phyloP scores from a whole-genome alignment of 2,888 invertebrate species.

The Harpagoxenus sublaevis region DNA sequence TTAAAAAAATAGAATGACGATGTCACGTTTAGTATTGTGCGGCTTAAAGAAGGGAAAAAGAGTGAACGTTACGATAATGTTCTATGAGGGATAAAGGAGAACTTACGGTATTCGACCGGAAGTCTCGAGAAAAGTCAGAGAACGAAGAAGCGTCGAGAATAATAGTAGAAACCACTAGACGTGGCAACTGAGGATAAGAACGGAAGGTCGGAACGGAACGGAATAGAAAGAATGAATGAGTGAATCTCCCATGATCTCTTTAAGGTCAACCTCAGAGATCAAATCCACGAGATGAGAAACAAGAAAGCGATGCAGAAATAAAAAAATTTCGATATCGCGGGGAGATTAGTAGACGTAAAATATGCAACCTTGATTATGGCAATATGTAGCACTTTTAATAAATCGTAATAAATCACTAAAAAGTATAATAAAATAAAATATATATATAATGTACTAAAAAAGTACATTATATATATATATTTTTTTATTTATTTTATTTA shows the following conservation, averaged over 20 bases:
- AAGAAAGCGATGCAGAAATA: neutral
- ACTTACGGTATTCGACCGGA: slow-evolving; percentile 17
- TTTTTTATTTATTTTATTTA: neutral
- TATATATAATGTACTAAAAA: neutral
- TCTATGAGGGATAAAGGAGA: slow-evolving; percentile 6
- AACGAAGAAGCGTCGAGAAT: slow-evolving; percentile 32
- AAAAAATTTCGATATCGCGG: slow-evolving; percentile 9
- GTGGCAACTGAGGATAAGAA: neutral
- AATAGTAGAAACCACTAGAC: slow-evolving; percentile 52
- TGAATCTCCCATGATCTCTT: slow-evolving; percentile 40
- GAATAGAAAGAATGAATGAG: slow-evolving; percentile 43
- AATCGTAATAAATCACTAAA: neutral
- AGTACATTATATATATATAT: neutral
- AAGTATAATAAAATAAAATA: neutral
- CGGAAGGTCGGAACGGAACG: slow-evolving; percentile 12
- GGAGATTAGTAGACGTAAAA: neutral
- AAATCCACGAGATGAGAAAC: slow-evolving; percentile 30
- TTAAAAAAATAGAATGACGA: neutral
- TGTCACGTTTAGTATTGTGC: neutral
- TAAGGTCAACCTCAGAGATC: slow-evolving; percentile 36
- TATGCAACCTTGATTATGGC: slow-evolving; percentile 5
- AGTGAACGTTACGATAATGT: slow-evolving; percentile 38
- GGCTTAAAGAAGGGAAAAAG: neutral
- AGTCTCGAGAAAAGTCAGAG: slow-evolving; percentile 24
- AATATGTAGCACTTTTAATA: neutral